A percentile compares a stretch with the other conserved stretches of the same genome.
These are phyloP conservation scores for Pangasius sanitwongsei DNA, from an alignment of 2,797 vertebrate genomes.

Conservation along the genomic window DNA sequence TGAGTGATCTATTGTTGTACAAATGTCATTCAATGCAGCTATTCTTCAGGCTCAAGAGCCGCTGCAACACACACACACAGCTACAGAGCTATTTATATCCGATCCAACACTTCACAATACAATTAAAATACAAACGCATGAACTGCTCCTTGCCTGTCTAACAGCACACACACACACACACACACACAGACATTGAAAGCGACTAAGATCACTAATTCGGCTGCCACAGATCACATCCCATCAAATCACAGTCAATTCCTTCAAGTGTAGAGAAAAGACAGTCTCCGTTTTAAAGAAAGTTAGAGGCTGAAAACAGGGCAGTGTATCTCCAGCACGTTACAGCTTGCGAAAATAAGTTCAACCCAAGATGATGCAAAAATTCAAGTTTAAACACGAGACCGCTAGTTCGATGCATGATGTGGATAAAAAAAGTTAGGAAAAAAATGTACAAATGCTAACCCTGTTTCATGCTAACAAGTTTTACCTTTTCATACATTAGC, in stretches of 20 bases:
- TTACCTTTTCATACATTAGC: background rate
- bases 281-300: background rate
- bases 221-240: conserved; percentile 40
- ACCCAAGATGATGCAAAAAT: background rate
- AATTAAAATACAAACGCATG: conserved; percentile 11
- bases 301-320: background rate
- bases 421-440: background rate
- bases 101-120: background rate
- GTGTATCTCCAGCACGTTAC: background rate
- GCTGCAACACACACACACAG: background rate
- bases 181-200: background rate
- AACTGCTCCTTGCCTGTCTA: background rate
- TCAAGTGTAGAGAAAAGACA: background rate
- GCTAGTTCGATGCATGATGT: background rate
- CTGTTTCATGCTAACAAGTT: background rate
- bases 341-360: background rate
- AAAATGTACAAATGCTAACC: background rate
- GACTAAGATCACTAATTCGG: conserved; percentile 31
- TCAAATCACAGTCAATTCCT: conserved; percentile 28
- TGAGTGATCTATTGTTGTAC: background rate
- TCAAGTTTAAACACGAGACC: background rate
- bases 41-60: background rate
- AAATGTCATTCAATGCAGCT: background rate
- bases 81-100: background rate
- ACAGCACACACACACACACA: background rate